Evolutionary conservation across 2,888 invertebrate genomes (phyloP).

Genomic region (Formica aserva): DNA sequence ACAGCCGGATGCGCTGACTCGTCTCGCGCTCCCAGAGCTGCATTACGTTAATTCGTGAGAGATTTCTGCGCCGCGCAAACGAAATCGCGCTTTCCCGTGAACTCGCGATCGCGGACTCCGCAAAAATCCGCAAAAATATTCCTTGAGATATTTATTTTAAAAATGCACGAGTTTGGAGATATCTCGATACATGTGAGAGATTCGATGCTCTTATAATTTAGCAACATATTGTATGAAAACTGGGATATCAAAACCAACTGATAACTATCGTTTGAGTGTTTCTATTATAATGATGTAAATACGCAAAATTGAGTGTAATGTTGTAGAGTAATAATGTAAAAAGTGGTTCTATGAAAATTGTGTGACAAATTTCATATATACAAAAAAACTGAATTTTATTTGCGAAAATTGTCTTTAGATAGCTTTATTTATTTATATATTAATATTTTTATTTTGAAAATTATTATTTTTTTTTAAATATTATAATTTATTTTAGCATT

Average conservation of each 20-base stretch:
- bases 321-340: not conserved
- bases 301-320: not conserved
- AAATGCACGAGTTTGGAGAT: not conserved
- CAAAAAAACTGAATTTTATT: not conserved
- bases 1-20: conserved; percentile 54
- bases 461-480: not conserved
- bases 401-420: no score
- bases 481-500: not conserved
- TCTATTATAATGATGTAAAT: not conserved
- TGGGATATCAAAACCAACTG: not conserved
- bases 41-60: conserved; percentile 73
- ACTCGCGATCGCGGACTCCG: not conserved
- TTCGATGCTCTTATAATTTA: not conserved
- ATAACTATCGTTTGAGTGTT: not conserved
- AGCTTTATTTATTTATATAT: no score
- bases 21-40: conserved; percentile 71
- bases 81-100: conserved; percentile 40
- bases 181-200: not conserved
- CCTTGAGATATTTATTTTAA: not conserved
- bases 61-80: conserved; percentile 50
- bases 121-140: not conserved
- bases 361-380: not conserved
- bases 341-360: not conserved
- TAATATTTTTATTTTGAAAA: no score
- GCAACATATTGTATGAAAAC: not conserved